These are phyloP conservation scores for Seriola dumerili DNA, from an alignment of 2,113 vertebrate genomes.

Conservation along the genomic window DNA sequence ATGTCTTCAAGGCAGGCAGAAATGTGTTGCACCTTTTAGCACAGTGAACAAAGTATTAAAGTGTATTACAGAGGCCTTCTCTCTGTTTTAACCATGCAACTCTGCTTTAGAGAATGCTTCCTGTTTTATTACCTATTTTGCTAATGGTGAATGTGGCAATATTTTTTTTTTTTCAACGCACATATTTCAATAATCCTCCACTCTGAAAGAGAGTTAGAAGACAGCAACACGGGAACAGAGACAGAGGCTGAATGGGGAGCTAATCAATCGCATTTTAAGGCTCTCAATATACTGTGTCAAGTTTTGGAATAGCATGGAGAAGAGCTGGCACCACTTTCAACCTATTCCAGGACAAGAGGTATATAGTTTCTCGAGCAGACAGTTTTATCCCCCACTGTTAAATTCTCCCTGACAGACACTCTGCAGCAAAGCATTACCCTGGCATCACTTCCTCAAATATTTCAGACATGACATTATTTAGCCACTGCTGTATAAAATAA, in stretches of 20 bases:
- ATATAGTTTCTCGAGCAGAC: conserved; percentile 50
- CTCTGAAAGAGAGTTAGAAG: conserved; percentile 41
- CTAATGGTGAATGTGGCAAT: conserved; percentile 10
- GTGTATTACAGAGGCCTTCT: conserved; percentile 18
- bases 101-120: conserved; percentile 1
- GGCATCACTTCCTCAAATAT: conserved; percentile 33
- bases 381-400: conserved; percentile 62
- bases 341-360: conserved; percentile 77
- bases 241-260: conserved; percentile 59
- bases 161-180: not conserved
- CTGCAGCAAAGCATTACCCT: conserved; percentile 36
- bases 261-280: conserved; percentile 69
- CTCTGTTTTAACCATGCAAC: conserved; percentile 29
- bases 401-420: conserved; percentile 63
- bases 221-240: conserved; percentile 54
- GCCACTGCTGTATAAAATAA: conserved; percentile 31
- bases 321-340: conserved; percentile 89
- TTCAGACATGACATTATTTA: conserved; percentile 28
- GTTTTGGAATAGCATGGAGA: conserved; percentile 83
- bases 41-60: conserved; percentile 27
- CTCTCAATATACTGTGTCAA: conserved; percentile 88
- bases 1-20: conserved; percentile 56
- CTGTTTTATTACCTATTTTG: conserved; percentile 37
- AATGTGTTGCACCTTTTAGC: conserved; percentile 46
- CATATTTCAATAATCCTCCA: conserved; percentile 25